Conservation (phyloP, 1,140 invertebrate genomes). For the Tribolium castaneum region DNA sequence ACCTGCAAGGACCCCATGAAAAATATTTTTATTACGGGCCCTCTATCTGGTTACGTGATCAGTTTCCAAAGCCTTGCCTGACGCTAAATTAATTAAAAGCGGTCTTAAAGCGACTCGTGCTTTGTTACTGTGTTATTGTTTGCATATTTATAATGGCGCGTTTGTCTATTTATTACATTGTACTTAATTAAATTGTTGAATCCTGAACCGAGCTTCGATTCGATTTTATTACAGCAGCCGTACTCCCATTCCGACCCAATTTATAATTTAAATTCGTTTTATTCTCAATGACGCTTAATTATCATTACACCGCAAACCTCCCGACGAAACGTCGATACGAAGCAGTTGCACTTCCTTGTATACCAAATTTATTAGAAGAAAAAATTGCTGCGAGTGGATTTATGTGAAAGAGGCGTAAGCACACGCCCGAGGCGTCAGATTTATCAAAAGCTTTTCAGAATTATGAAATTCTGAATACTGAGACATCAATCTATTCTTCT, state of each 20-base stretch:
- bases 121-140: slow-evolving; percentile 21
- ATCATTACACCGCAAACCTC: background rate
- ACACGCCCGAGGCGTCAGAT: slow-evolving; percentile 16
- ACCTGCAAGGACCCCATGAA: slow-evolving; percentile 21
- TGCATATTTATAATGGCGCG: slow-evolving; percentile 41
- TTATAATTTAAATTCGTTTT: slow-evolving; percentile 23
- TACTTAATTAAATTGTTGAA: slow-evolving; percentile 42
- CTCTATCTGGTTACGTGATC: slow-evolving; percentile 10
- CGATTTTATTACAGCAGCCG: slow-evolving; percentile 5
- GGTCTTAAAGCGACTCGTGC: slow-evolving; percentile 36
- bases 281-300: slow-evolving; percentile 14
- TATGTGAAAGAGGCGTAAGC: slow-evolving; percentile 21
- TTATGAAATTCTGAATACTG: slow-evolving; percentile 32
- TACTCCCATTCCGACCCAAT: slow-evolving; percentile 18
- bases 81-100: slow-evolving; percentile 49
- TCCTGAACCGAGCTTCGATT: slow-evolving; percentile 8
- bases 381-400: background rate
- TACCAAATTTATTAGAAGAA: slow-evolving; percentile 11
- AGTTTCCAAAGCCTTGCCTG: slow-evolving; percentile 29
- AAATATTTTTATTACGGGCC: slow-evolving; percentile 28
- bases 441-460: slow-evolving; percentile 36
- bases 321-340: background rate
- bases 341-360: background rate
- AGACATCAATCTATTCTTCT: slow-evolving; percentile 35
- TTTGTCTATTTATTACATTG: slow-evolving; percentile 45